These are phyloP conservation scores for Trichogramma evanescens DNA, from an alignment of 2,888 invertebrate genomes.

Conservation along the genomic window DNA sequence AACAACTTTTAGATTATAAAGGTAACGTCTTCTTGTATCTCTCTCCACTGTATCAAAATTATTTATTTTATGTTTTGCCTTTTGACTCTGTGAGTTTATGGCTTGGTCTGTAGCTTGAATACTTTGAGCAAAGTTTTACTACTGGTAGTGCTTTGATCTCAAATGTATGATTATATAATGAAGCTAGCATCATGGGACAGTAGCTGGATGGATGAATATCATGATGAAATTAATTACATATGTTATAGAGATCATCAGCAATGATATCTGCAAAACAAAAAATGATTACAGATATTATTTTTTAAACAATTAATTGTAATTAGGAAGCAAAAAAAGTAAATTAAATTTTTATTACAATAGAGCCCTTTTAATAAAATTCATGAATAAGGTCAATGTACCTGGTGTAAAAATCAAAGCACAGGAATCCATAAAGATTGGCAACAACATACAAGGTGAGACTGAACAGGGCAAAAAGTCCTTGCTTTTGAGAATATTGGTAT, in stretches of 20 bases:
- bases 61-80: conserved; percentile 14
- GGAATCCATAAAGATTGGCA: conserved; percentile 7
- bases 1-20: conserved; percentile 17
- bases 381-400: conserved; percentile 4
- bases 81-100: conserved; percentile 13
- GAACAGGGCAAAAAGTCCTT: conserved; percentile 14
- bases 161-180: conserved; percentile 22
- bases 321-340: background rate
- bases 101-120: conserved; percentile 15
- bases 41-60: background rate
- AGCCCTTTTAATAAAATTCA: background rate
- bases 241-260: conserved; percentile 7
- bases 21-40: background rate
- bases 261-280: conserved; percentile 8
- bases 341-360: background rate
- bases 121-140: conserved; percentile 22
- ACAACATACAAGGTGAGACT: conserved; percentile 6
- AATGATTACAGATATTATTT: background rate
- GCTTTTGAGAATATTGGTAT: conserved; percentile 14
- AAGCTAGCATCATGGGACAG: conserved; percentile 31
- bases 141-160: conserved; percentile 19
- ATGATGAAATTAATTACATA: conserved; percentile 13
- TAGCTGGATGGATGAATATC: conserved; percentile 27
- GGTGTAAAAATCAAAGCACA: conserved; percentile 12
- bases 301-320: background rate